Evolutionary conservation across 2,113 vertebrate genomes (phyloP), one percentile per base, ranked within the genome.

Genomic region (Peromyscus polionotus): DNA sequence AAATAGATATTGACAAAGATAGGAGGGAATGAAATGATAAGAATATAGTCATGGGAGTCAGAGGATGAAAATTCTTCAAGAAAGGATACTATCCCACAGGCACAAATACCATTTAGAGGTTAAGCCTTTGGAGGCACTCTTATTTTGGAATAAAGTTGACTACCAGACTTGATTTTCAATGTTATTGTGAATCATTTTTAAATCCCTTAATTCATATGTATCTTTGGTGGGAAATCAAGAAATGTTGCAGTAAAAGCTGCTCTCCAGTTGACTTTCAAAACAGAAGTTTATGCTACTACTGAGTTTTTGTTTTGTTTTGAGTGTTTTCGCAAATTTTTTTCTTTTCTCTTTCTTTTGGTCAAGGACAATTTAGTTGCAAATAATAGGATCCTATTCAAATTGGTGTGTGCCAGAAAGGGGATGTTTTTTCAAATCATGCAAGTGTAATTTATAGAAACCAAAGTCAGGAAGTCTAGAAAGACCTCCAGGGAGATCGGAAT

Each of bases 151-250:
- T 91, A 94, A 95, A 22, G 59, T 79, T 96, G 94, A 95, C 91
- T 77, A 94, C 61, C 42, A 93, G n/a, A 45, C 81, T 95, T 42
- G 54, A 89, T 96, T 89, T 91, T 92, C 93, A 91, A 26, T 91
- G 91, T 97, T 97, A 92, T 97, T 97, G 93, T 76, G 86, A 97
- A 81, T 94, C 94, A 57, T 97, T 96, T 94, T 77, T 89, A 97
- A 97, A 97, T 97, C 77, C 93, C 92, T 97, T 96, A 96, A 96
- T 98, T 97, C 75, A 88, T 93, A 95, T 96, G 94, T 97, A 91
- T 97, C 94, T 97, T 95, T 95, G n/a, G 91, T 94, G 95, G 94
- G 77, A 96, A 97, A 94, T 95, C 93, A 97, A 95, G 86, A 95
- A 94, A 90, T 92, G 80, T 76, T 95, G 36, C 75, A 95, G 39